phyloP scores from a whole-genome alignment of 2,113 vertebrate species.

The Oxygymnocypris stewartii region DNA sequence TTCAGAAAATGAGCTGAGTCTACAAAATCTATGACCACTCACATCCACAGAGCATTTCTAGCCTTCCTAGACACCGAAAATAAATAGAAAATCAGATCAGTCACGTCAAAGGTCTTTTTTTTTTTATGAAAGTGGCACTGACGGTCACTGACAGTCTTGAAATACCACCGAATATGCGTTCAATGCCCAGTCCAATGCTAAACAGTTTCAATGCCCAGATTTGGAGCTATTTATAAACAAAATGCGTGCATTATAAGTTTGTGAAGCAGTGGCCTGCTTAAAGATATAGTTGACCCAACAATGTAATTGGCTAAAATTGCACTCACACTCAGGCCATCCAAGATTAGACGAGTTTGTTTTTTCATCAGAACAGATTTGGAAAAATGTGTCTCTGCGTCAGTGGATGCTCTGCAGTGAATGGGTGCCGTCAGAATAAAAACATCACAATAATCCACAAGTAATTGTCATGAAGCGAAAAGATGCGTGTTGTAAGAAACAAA shows the following conservation, averaged over 20 bases:
- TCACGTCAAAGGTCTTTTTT: not conserved
- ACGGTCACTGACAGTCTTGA: not conserved
- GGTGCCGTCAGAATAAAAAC: too few relatives aligned
- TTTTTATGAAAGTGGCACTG: not conserved
- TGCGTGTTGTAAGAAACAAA: too few relatives aligned
- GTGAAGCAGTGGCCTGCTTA: not conserved
- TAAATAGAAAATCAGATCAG: conserved; percentile 2
- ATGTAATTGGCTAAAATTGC: too few relatives aligned
- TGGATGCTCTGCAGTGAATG: too few relatives aligned
- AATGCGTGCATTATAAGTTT: not conserved
- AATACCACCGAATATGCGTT: not conserved
- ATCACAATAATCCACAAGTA: too few relatives aligned
- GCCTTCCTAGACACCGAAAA: conserved; percentile 14
- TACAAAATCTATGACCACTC: conserved; percentile 6
- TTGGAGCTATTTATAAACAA: conserved; percentile 10
- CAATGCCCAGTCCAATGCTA: too few relatives aligned
- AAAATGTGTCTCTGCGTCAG: too few relatives aligned
- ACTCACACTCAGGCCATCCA: too few relatives aligned
- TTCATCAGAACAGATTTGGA: too few relatives aligned
- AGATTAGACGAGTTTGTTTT: not conserved
- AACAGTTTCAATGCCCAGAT: not conserved
- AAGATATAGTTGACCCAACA: too few relatives aligned
- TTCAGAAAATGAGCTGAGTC: not conserved
- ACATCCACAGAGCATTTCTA: not conserved
- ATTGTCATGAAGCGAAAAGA: too few relatives aligned